Evolutionary conservation across 2,888 invertebrate species (phyloP).

Genomic region (Chouioia cunea): DNA sequence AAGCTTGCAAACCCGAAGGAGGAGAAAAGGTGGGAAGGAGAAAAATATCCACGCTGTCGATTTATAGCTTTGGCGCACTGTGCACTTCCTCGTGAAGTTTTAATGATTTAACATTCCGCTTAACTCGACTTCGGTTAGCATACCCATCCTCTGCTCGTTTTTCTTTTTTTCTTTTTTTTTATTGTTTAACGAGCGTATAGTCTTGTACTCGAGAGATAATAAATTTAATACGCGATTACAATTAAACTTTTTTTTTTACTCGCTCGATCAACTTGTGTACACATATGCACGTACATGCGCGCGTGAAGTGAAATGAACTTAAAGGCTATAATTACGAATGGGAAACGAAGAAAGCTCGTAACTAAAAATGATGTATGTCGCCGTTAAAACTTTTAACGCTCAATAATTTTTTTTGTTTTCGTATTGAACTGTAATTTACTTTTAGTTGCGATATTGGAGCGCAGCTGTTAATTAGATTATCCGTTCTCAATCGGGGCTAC

Average conservation of each 20-base stretch:
- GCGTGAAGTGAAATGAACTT: too few species aligned
- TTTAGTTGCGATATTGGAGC: not conserved
- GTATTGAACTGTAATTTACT: too few species aligned
- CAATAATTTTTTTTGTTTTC: too few species aligned
- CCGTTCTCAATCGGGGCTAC: too few species aligned
- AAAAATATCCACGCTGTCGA: constrained; percentile 39
- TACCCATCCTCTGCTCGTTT: constrained; percentile 9
- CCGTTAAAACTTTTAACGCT: too few species aligned
- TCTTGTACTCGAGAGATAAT: constrained; percentile 23
- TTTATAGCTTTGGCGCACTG: constrained; percentile 35
- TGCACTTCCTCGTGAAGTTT: constrained; percentile 41
- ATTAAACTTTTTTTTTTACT: constrained; percentile 13
- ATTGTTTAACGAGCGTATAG: not conserved
- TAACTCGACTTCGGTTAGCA: constrained; percentile 21
- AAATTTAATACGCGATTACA: constrained; percentile 29
- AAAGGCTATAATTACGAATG: too few species aligned
- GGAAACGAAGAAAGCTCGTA: too few species aligned
- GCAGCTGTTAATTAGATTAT: too few species aligned
- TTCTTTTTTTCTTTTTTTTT: constrained; percentile 5
- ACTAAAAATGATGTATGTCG: too few species aligned
- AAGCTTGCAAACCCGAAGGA: not conserved
- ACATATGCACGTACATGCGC: too few species aligned
- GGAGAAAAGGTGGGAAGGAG: constrained; percentile 34
- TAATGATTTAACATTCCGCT: constrained; percentile 45
- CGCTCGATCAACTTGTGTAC: too few species aligned